Base-by-base conservation (phyloP, 2,113 vertebrate species). In the Phyllostomus hastatus region DNA sequence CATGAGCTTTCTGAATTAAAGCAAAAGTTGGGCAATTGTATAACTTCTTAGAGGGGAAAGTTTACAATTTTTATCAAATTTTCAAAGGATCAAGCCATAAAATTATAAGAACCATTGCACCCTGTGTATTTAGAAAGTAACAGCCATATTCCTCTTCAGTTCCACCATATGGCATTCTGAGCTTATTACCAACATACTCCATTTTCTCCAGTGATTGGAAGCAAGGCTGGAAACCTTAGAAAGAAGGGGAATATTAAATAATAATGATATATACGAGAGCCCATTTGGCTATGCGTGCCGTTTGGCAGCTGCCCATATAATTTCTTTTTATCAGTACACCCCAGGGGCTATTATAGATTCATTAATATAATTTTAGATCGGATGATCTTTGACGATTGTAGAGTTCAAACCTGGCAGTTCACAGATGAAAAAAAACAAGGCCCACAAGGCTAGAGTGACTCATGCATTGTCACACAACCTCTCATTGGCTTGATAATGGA, bases 231-330 rank as follows among this genome's bases (percentile, higher is more conserved):
- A 97, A 97, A 97, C 85, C 85, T 96, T 95, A 97, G 88, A 96
- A 95, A 88, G 95, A 80, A 88, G 78, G 43, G 90, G 72, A 97
- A 83, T 83, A 83, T 97, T 92, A 97, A 95, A 96, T 94, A 97
- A 97, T 95, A 93, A 97, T 96, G 90, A 96, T 88, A 90, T 82
- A 91, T 67, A 73, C 4, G 22, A 89, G 84, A 94, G 73, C 61
- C 90, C 97, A 96, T 95, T 96, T 95, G 92, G 96, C 92, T 91
- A 46, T 80, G 61, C 67, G 70, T 94, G 95, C 75, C 92, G 26
- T 83, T 94, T 79, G 92, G 92, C 50, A 1, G 81, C 73, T 96
- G 88, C 57, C 73, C 78, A 94, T 72, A 92, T 41, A 70, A 92
- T 91, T 97, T 94, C 88, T 96, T 95, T 73, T 69, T 95, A 96